Conservation (phyloP, 2,113 vertebrate genomes). For the Acanthochromis polyacanthus region DNA sequence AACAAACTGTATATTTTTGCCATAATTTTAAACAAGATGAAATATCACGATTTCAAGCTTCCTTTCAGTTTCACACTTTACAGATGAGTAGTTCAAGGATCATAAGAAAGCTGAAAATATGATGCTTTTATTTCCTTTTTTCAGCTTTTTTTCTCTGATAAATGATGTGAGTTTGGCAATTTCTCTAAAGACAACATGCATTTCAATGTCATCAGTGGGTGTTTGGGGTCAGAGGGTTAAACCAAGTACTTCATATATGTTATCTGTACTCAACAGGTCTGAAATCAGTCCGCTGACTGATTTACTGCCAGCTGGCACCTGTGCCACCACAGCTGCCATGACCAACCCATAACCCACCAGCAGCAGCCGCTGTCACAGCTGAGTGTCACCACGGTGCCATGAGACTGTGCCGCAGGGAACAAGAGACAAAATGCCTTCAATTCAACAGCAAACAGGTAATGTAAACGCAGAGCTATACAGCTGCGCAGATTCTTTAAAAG, state of each 20-base stretch:
- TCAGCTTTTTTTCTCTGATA: too few species aligned
- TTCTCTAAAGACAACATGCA: background rate
- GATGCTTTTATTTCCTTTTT: too few species aligned
- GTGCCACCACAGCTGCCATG: constrained; percentile 58
- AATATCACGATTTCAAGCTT: too few species aligned
- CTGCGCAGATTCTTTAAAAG: constrained; percentile 25
- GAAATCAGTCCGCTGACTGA: constrained; percentile 31
- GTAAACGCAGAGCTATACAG: constrained; percentile 3
- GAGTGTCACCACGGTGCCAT: constrained; percentile 47
- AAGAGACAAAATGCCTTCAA: constrained; percentile 16
- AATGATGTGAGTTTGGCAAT: too few species aligned
- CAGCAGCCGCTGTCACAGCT: constrained; percentile 67
- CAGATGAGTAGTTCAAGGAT: too few species aligned
- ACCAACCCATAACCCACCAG: constrained; percentile 67
- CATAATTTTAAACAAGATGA: too few species aligned
- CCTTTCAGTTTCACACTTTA: too few species aligned
- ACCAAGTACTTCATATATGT: constrained; percentile 18
- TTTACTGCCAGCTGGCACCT: constrained; percentile 67
- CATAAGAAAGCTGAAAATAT: too few species aligned
- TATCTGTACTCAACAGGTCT: constrained; percentile 31
- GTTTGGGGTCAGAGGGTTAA: background rate
- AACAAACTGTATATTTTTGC: too few species aligned
- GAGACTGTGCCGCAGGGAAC: constrained; percentile 1
- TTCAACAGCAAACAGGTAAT: constrained; percentile 12
- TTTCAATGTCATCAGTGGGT: background rate